phyloP scores from a whole-genome alignment of 2,888 invertebrate species.

The Piscicola geometra region DNA sequence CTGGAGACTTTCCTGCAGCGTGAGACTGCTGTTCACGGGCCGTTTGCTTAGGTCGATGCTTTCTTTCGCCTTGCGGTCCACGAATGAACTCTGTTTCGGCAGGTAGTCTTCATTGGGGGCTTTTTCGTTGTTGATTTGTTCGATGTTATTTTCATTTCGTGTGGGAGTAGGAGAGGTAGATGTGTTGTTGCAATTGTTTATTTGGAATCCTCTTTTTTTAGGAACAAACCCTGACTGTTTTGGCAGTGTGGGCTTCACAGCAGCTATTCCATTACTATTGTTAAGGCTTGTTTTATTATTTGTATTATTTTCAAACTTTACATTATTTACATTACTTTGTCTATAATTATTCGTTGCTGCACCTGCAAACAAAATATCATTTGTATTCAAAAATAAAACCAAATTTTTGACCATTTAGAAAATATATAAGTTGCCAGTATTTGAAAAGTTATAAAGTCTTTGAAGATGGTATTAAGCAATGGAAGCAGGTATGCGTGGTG shows the following conservation, averaged over 20 bases:
- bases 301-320: no score
- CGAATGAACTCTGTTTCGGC: constrained; percentile 31
- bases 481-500: no score
- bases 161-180: neutral
- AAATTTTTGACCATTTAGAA: no score
- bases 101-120: neutral
- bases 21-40: constrained; percentile 1
- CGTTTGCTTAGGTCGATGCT: neutral
- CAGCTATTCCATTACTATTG: no score
- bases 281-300: no score
- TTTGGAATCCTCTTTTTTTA: constrained; percentile 12
- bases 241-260: neutral
- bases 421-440: no score
- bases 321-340: no score
- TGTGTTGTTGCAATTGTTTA: neutral
- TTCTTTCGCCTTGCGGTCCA: neutral
- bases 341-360: no score
- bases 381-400: no score
- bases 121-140: neutral
- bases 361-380: no score
- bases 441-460: no score
- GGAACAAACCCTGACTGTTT: constrained; percentile 33
- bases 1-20: constrained; percentile 27
- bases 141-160: neutral
- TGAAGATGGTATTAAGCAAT: no score